A percentile compares a stretch with the other conserved stretches of the same genome.
Conservation (phyloP, 2,888 invertebrate genomes). For the Synanthedon vespiformis region DNA sequence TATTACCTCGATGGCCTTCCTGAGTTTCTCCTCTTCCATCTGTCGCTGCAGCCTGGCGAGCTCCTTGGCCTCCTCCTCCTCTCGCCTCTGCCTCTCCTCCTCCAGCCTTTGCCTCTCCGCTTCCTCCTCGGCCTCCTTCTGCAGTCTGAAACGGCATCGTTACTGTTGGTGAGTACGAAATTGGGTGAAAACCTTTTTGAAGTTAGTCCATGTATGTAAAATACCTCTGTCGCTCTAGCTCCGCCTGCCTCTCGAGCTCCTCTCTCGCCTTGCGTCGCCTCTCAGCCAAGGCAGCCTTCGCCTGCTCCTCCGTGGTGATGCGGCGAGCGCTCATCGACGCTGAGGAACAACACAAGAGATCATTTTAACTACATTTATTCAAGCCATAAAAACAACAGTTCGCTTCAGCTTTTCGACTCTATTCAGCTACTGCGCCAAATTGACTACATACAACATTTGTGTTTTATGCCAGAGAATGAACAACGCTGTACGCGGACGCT, state of each 20-base stretch:
- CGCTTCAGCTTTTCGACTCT: neutral
- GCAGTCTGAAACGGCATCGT: conserved; percentile 37
- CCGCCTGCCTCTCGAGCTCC: conserved; percentile 91
- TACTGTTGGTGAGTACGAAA: neutral
- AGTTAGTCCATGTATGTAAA: neutral
- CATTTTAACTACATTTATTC: neutral
- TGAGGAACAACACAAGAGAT: conserved; percentile 11
- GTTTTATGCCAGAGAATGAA: no score
- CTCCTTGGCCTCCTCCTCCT: conserved; percentile 84
- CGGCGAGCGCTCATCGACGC: conserved; percentile 55
- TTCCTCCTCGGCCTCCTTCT: conserved; percentile 72
- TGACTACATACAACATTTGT: no score
- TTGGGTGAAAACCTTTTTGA: neutral
- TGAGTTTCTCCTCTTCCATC: conserved; percentile 87
- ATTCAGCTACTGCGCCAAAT: no score
- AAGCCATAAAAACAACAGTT: neutral
- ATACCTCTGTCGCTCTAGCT: conserved; percentile 77
- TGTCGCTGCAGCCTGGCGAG: conserved; percentile 83
- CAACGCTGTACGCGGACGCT: no score
- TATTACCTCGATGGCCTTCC: conserved; percentile 82
- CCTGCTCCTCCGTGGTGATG: conserved; percentile 91
- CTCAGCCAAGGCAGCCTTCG: conserved; percentile 94
- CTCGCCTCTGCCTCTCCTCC: conserved; percentile 84
- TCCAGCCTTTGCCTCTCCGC: conserved; percentile 81
- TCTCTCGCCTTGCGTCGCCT: conserved; percentile 87